Base-by-base conservation (phyloP, 2,888 invertebrate genomes). In the Nomada goodeniana region DNA sequence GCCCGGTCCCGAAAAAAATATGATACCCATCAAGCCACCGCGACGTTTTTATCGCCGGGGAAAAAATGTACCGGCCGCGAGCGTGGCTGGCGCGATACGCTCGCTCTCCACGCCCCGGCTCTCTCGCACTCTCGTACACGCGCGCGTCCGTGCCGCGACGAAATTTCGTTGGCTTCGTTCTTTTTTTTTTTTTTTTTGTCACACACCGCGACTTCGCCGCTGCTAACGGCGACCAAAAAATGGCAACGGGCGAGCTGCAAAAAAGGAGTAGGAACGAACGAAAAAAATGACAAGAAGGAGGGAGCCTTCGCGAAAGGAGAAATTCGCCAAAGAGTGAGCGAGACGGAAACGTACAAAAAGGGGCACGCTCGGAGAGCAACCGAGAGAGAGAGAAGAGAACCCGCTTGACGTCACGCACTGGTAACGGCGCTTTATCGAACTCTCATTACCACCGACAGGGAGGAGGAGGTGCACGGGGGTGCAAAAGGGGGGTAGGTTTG, bases 381-480 rank as follows among this genome's bases (percentile, higher is more conserved):
- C 29, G 36, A 26, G 47, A 23, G 61, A 60, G n/a, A 76, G 79
- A 84, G 83, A 86, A 84, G 83, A 86, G 67, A 84, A 71, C 64
- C 75, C 89, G 91, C 89, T 91, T 90, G 91, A 91, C 91, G 92
- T 91, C 91, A 92, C 91, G 92, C 92, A 91, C 91, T 92, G 90
- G 92, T 93, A 93, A 93, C 92, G 88, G 91, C 90, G 92, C 92
- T 93, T 93, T 93, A 93, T 93, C 92, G 93, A 93, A 93, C 93
- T 93, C 93, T 93, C 93, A 93, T 93, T 93, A 93, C 92, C 90
- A 89, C 89, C 89, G 90, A 88, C 84, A 78, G 88, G 74, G 84
- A 70, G 85, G 84, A 36, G 82, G 76, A 63, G 80, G 74, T 68
- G 72, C 50, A 71, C 61, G 84, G 74, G 63, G 75, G 81, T 70